Base-by-base conservation (phyloP, 2,888 invertebrate species). In the Steinernema carpocapsae region DNA sequence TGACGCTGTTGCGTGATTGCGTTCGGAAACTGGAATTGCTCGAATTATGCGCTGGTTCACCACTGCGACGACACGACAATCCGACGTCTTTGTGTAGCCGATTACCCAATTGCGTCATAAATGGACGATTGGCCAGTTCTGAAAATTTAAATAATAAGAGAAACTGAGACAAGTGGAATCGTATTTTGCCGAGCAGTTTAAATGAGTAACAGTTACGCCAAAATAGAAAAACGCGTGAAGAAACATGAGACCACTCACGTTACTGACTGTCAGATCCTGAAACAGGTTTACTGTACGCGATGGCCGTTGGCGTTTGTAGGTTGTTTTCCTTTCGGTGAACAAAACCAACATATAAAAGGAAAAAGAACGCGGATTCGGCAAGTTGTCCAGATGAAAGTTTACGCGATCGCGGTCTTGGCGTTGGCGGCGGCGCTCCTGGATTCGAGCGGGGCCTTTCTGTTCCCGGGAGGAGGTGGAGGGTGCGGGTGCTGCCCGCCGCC, bases 391-490 rank as follows among this genome's bases (percentile, higher is more conserved):
- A 46, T 71, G 71, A 71, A 71, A n/a, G 46, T 43, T 43, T 1
- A 12, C 29, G 37, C 19, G 17, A 46, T 48, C 42, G n/a, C 37
- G 19, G 43, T 24, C 32, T 24, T 72, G 32, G 17, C 37, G 4
- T 24, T 56, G 12, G 37, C 72, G 12, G 14, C 24, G 22, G 37
- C 37, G 72, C 46, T 52, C 26, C 72, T 73, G 51, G 72, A 76
- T 43, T 72, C 76, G 46, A 70, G 73, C 19, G 71, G 76, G n/a
- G 78, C 77, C 32, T 79, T 79, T 75, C 77, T 79, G 52, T 78
- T 79, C 77, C 76, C 76, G 45, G 48, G 71, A n/a, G 79, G 79
- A 2, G 78, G 78, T 12, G 79, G 78, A 3, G 79, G 78, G 1
- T 76, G 78, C 32, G 76, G 79, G 12, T 76, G 79, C 32, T 51